Conservation (phyloP, 2,113 vertebrate species). For the Cricetomys ansorgei region DNA sequence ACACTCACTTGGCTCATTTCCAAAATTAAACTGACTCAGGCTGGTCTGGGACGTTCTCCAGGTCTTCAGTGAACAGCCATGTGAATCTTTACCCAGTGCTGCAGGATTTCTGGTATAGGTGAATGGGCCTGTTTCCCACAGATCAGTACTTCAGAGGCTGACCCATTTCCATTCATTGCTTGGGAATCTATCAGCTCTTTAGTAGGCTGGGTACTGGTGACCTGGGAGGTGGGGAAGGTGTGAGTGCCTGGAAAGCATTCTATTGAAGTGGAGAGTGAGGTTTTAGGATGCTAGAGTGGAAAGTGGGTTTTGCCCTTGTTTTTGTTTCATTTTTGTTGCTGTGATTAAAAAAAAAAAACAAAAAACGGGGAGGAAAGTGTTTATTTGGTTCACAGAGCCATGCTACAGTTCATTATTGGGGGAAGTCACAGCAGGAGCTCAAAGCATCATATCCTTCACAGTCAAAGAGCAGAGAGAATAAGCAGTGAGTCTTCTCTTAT, state of each 20-base stretch:
- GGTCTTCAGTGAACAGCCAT: not conserved
- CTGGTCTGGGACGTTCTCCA: constrained; percentile 25
- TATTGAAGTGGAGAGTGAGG: too few species aligned
- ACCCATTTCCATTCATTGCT: not conserved
- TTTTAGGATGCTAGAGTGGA: constrained; percentile 20
- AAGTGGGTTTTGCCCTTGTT: not conserved
- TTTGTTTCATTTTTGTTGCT: not conserved
- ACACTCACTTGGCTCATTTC: not conserved
- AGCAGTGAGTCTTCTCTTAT: not conserved
- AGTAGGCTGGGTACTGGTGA: not conserved
- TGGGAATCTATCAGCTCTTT: not conserved
- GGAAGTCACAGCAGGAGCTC: not conserved
- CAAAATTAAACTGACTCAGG: not conserved
- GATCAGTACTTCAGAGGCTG: not conserved
- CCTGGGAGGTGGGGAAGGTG: not conserved
- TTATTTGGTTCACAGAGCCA: not conserved
- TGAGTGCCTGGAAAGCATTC: not conserved
- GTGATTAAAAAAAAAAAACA: not conserved
- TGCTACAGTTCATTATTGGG: not conserved
- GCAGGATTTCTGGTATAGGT: not conserved
- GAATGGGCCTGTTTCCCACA: not conserved
- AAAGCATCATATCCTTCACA: not conserved
- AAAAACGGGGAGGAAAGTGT: not conserved
- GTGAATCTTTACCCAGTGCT: not conserved
- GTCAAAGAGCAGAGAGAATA: not conserved